Conservation (phyloP, 2,113 vertebrate species). For the Capreolus pygargus region DNA sequence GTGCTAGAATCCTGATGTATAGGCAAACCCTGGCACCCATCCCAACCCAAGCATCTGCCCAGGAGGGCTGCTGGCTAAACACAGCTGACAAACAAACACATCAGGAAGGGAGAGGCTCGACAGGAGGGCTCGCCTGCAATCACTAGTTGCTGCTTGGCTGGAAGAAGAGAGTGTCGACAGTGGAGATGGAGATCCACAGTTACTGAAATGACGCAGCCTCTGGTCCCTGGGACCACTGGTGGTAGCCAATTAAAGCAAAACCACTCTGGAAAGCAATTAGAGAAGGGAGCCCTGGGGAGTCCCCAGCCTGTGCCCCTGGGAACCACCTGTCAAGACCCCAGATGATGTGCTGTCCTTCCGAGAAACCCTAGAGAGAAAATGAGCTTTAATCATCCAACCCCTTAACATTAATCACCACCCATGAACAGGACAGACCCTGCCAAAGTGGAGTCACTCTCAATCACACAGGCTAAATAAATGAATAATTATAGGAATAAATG, state of each 20-base stretch:
- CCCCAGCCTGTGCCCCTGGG: neutral
- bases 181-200: neutral
- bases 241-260: neutral
- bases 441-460: neutral
- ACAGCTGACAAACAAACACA: accelerated
- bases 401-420: constrained; percentile 12
- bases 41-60: neutral
- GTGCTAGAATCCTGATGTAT: neutral
- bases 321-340: neutral
- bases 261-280: neutral
- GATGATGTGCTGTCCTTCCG: neutral
- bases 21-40: too few species aligned
- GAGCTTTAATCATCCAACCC: neutral
- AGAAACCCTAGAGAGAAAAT: neutral
- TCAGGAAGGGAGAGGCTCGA: accelerated
- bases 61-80: too few species aligned
- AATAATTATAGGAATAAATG: neutral
- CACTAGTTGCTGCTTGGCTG: accelerated
- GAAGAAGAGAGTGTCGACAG: neutral
- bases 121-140: accelerated
- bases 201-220: accelerated
- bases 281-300: neutral
- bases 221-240: neutral
- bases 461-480: neutral
- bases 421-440: neutral